Evolutionary conservation across 2,797 vertebrate genomes (phyloP), one percentile per base, ranked within the genome.

Genomic region (Myripristis jacobus): DNA sequence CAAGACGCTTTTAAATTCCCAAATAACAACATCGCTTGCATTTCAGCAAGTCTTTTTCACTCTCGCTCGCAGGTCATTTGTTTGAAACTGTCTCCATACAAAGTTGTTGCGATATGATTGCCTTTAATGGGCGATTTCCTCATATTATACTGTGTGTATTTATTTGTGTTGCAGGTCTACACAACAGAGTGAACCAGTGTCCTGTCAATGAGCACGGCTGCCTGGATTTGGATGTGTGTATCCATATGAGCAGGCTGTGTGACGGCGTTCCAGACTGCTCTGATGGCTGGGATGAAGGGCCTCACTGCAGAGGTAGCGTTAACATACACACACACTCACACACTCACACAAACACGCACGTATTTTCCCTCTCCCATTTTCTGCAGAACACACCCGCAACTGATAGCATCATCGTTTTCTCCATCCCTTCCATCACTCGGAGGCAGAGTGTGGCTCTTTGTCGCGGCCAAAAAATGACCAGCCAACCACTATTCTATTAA

Each of bases 161-260:
- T 68, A 0, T 5, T 79, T 75, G 13, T 72, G 69, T 77, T 72
- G 10, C 91, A 99, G 97, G 97, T 90, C 94, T 95, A 18, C 96
- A 98, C 90, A 97, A 92, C 90, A 94, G 95, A 77, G 89, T 94
- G 46, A 96, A 95, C 4, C 93, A 95, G 67, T 99, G 97, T 91
- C 96, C 97, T 6, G 96, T 96, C 9, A 98, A 98, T 0, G 96
- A 98, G 62, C 92, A 96, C 63, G 95, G 95, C 57, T 99, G 97
- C 83, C 92, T 97, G 83, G 96, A 96, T 71, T 94, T 94, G 0
- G 97, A 98, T 46, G 87, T 96, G 7, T 99, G 97, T 74, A 92
- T 98, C 41, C 96, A 90, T 75, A 95, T 98, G 95, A 95, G 94
- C 91, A 98, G 95, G 68, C 75, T 98, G 60, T 99, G 97, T 75